Evolutionary conservation across 2,888 invertebrate genomes (phyloP), one percentile per base, ranked within the genome.

Genomic region (Brenthis daphne): DNA sequence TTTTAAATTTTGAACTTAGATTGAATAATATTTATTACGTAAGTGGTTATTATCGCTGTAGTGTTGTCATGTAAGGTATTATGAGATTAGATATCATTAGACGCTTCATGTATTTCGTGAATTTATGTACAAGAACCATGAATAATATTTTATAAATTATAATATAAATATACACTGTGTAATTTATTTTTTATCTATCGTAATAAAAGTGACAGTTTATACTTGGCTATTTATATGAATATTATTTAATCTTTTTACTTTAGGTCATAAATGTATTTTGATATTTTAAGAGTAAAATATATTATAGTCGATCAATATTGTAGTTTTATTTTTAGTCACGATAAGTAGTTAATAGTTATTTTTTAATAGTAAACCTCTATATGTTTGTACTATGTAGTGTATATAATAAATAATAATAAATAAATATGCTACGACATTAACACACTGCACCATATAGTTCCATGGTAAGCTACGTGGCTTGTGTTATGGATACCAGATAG

Each of bases 211-310:
- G 56, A 67, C 67, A 66, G 56, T 68, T 67, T 71, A 72, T 61
- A 73, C 68, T 68, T 68, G 65, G 69, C 75, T 74, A 75, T 75
- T 75, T 77, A 68, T 74, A 73, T 74, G 68, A 75, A 73, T 71
- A 71, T 75, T 73, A 77, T 76, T 75, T 75, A 67, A 73, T 73
- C 68, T 77, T 71, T 73, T 70, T 75, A 74, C 60, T 77, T 74
- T 78, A 79, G 77, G 75, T 74, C 75, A 76, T 73, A 75, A 80
- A 77, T 74, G 77, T 78, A 81, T 78, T 79, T 79, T 81, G 77
- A 77, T 81, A 81, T 76, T 77, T 76, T 79, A 80, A 80, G 80
- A 79, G 76, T 79, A 80, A 78, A 43, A 75, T 76, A 76, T 69
- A 64, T 69, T 80, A 74, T 70, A 74, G 75, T 74, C 68, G 68